These are phyloP conservation scores for Drosophila subpulchrella DNA, from an alignment of 1,140 invertebrate genomes.

Conservation along the genomic window DNA sequence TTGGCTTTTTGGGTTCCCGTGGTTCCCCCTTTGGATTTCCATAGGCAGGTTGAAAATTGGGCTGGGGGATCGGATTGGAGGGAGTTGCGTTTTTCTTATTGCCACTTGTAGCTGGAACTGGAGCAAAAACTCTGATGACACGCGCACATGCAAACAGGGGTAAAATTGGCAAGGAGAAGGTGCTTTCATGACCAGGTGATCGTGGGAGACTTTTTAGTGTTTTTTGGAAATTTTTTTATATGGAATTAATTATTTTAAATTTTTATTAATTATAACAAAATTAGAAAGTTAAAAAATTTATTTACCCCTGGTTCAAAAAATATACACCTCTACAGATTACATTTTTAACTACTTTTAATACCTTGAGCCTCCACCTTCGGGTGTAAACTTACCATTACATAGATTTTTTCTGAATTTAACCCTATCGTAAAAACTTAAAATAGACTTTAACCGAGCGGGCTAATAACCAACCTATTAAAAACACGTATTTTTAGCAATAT, in stretches of 20 bases:
- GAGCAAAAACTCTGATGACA: constrained; percentile 41
- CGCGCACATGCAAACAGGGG: constrained; percentile 30
- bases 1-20: constrained; percentile 5
- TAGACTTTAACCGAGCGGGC: no score
- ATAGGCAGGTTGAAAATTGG: constrained; percentile 16
- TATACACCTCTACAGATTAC: no score
- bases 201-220: constrained; percentile 15
- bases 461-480: no score
- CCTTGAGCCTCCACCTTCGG: no score
- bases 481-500: no score
- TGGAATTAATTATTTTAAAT: not conserved
- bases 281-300: no score
- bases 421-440: no score
- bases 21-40: not conserved
- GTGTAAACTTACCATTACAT: no score
- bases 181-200: constrained; percentile 12
- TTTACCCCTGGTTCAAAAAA: no score
- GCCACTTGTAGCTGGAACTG: constrained; percentile 46
- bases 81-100: constrained; percentile 39
- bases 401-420: no score
- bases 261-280: not conserved
- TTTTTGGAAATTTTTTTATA: not conserved
- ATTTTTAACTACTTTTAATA: no score
- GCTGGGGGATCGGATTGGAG: not conserved
- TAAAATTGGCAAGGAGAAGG: not conserved